Percentiles rank a stretch among this genome's conserved stretches.
Evolutionary conservation across 2,113 vertebrate species (phyloP).

Genomic region (Dissostichus mawsoni): DNA sequence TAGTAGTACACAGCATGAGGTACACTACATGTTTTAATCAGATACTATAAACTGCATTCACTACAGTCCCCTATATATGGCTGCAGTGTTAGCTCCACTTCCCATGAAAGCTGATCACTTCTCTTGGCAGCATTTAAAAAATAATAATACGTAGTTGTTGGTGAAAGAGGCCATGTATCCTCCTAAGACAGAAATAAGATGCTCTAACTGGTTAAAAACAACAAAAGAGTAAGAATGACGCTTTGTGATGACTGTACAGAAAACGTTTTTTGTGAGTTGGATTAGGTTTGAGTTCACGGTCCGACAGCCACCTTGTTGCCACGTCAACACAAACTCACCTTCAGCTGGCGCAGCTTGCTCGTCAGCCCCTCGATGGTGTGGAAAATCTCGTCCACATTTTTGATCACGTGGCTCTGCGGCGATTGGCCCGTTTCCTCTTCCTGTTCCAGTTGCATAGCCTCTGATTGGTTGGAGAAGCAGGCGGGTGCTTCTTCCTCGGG

Average conservation of each 20-base stretch:
- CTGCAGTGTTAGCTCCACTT: too few species aligned
- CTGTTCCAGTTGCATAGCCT: constrained; percentile 20
- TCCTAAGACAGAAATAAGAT: neutral
- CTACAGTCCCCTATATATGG: too few species aligned
- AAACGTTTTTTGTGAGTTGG: neutral
- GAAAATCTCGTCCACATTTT: constrained; percentile 83
- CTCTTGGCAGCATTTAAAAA: too few species aligned
- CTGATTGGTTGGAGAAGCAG: constrained; percentile 18
- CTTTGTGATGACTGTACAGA: neutral
- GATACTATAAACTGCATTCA: too few species aligned
- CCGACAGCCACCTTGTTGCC: too few species aligned
- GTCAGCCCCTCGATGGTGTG: constrained; percentile 80
- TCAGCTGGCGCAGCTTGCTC: constrained; percentile 79
- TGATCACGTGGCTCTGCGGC: constrained; percentile 71
- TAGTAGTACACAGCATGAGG: too few species aligned
- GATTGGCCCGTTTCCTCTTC: constrained; percentile 40
- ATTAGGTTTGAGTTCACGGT: neutral
- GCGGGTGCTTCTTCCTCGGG: constrained; percentile 12
- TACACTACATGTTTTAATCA: too few species aligned
- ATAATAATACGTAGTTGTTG: too few species aligned
- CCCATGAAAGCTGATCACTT: too few species aligned
- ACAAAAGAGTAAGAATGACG: too few species aligned
- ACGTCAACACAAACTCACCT: constrained; percentile 60
- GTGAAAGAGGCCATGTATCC: neutral
- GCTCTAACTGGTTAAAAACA: too few species aligned